Percentiles rank a stretch among this genome's conserved stretches.
Evolutionary conservation across 2,113 vertebrate species (phyloP).

Genomic region (Tyto alba): DNA sequence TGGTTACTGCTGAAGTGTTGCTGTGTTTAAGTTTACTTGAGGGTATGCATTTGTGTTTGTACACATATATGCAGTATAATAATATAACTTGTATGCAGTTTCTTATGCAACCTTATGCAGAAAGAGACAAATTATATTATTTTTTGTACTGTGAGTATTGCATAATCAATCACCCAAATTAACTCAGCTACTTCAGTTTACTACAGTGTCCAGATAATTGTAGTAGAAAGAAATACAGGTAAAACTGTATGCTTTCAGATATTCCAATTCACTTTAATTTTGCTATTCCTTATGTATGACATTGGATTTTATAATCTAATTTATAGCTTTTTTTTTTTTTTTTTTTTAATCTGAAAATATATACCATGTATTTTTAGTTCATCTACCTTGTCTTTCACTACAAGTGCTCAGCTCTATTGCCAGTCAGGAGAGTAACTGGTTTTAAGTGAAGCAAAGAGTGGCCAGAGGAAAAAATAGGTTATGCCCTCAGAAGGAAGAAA

Average conservation of each 20-base stretch:
- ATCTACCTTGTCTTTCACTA: background rate
- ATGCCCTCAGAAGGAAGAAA: background rate
- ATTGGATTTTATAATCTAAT: background rate
- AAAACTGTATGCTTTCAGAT: background rate
- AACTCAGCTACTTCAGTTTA: background rate
- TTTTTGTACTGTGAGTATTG: background rate
- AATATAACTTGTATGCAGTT: background rate
- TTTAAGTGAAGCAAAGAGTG: background rate
- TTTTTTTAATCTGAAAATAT: background rate
- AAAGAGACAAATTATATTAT: background rate
- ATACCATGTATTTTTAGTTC: background rate
- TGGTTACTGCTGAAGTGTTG: background rate
- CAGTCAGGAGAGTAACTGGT: background rate
- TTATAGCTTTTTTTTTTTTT: background rate
- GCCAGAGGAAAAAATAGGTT: background rate
- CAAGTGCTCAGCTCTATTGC: background rate
- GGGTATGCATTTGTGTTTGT: background rate
- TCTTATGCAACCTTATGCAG: background rate
- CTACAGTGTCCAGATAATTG: background rate
- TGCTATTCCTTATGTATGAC: background rate
- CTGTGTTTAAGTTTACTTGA: background rate
- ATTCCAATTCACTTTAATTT: background rate
- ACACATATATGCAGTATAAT: background rate
- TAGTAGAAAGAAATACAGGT: background rate
- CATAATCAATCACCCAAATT: background rate